phyloP scores from a whole-genome alignment of 2,888 invertebrate genomes.

The Diaperis boleti region DNA sequence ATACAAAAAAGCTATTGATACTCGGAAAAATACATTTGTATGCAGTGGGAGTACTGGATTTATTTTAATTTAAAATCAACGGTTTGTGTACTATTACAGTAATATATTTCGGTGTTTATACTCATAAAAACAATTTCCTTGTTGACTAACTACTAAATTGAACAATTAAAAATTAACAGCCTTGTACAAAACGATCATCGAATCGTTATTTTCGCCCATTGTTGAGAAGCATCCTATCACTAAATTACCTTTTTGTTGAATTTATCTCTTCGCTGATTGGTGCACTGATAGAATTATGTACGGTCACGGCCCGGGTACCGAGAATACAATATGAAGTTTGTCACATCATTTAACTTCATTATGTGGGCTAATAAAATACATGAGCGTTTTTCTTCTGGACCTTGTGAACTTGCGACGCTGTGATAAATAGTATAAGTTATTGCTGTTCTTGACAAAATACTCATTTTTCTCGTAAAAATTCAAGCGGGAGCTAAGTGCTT shows the following conservation, averaged over 20 bases:
- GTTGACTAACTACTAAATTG: too few relatives aligned
- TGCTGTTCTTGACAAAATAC: conserved; percentile 1
- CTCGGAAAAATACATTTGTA: conserved; percentile 3
- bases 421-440: conserved; percentile 2
- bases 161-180: too few relatives aligned
- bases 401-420: not conserved
- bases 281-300: conserved; percentile 7
- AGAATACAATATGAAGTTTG: conserved; percentile 1
- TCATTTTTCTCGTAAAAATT: conserved; percentile 6
- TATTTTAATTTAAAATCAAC: conserved; percentile 6
- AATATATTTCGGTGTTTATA: too few relatives aligned
- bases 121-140: too few relatives aligned
- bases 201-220: not conserved
- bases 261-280: conserved; percentile 12
- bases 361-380: conserved; percentile 1
- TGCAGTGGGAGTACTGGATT: not conserved
- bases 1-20: conserved; percentile 9
- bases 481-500: not conserved
- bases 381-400: not conserved
- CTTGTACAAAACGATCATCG: not conserved
- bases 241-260: conserved; percentile 17
- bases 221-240: conserved; percentile 12
- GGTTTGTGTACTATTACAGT: not conserved
- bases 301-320: conserved; percentile 9
- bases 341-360: not conserved